Percentiles rank a stretch among this genome's conserved stretches.
Evolutionary conservation across 2,797 vertebrate species (phyloP).

Genomic region (Sebastes jordani): DNA sequence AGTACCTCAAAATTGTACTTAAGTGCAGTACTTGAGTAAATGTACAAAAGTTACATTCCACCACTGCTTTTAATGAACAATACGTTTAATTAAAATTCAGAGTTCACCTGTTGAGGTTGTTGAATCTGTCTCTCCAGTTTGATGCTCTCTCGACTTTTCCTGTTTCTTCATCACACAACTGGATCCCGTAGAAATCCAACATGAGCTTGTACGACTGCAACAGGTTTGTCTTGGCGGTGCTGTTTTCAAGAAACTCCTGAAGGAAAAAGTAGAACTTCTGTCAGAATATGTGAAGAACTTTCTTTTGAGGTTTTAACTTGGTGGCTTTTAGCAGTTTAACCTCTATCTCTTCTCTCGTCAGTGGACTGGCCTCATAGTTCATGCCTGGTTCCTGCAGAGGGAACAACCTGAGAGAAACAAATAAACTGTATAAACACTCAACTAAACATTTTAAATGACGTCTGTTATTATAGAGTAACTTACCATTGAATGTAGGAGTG

Average conservation of each 20-base stretch:
- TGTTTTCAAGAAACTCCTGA: conserved; percentile 80
- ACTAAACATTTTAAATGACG: background rate
- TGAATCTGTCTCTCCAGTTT: conserved; percentile 84
- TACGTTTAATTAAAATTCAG: background rate
- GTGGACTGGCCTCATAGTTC: conserved; percentile 82
- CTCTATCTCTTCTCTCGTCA: conserved; percentile 86
- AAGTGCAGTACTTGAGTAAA: no score
- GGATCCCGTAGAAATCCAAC: conserved; percentile 94
- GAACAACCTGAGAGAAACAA: conserved; percentile 85
- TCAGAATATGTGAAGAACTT: background rate
- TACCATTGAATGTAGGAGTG: conserved; percentile 96
- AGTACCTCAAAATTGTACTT: no score
- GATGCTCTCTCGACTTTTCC: conserved; percentile 80
- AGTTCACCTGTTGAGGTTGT: conserved; percentile 87
- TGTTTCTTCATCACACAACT: conserved; percentile 65
- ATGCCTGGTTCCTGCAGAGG: conserved; percentile 91
- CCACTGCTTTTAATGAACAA: background rate
- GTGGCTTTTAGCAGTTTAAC: conserved; percentile 64
- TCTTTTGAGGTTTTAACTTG: background rate
- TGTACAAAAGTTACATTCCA: no score
- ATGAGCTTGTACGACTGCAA: conserved; percentile 89
- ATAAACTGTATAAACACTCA: background rate
- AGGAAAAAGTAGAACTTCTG: background rate
- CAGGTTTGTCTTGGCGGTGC: conserved; percentile 75
- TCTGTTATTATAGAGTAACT: conserved; percentile 24